These are phyloP conservation scores for Gari tellinella DNA, from an alignment of 2,888 invertebrate genomes.

Conservation along the genomic window DNA sequence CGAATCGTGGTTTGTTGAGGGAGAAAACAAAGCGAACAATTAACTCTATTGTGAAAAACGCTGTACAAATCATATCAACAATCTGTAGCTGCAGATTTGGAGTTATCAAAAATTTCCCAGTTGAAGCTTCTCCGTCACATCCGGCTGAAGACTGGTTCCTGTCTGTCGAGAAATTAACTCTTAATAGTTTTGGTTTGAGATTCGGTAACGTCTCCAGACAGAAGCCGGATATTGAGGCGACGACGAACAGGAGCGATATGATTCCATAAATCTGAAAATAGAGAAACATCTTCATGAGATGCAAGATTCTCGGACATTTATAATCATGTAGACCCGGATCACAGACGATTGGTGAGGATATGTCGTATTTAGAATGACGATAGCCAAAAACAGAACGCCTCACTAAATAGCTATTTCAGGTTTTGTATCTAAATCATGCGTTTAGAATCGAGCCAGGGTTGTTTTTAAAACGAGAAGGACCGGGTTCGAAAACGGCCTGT, in stretches of 20 bases:
- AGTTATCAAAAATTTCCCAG: slow-evolving; percentile 62
- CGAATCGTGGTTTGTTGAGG: slow-evolving; percentile 77
- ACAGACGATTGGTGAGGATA: too few species aligned
- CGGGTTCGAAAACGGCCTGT: too few species aligned
- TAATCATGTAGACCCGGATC: neutral
- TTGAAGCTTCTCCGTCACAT: slow-evolving; percentile 54
- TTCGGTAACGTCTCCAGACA: slow-evolving; percentile 81
- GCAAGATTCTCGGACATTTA: neutral
- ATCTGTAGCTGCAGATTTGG: slow-evolving; percentile 72
- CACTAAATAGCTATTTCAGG: too few species aligned
- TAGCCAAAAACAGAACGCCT: too few species aligned
- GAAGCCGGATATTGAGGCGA: slow-evolving; percentile 82
- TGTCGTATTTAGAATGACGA: too few species aligned
- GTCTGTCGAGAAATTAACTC: slow-evolving; percentile 34
- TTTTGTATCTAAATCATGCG: too few species aligned
- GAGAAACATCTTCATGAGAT: slow-evolving; percentile 1
- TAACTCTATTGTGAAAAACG: slow-evolving; percentile 82
- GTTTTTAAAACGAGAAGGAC: too few species aligned
- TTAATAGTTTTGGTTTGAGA: slow-evolving; percentile 61
- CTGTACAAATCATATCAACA: slow-evolving; percentile 81
- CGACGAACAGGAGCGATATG: slow-evolving; percentile 81
- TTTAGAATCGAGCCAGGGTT: too few species aligned
- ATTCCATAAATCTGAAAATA: slow-evolving; percentile 80
- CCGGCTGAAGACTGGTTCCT: slow-evolving; percentile 50
- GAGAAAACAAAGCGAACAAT: slow-evolving; percentile 79